A percentile compares a stretch with the other conserved stretches of the same genome.
phyloP scores from a whole-genome alignment of 2,888 invertebrate genomes.

The Leuctra nigra region DNA sequence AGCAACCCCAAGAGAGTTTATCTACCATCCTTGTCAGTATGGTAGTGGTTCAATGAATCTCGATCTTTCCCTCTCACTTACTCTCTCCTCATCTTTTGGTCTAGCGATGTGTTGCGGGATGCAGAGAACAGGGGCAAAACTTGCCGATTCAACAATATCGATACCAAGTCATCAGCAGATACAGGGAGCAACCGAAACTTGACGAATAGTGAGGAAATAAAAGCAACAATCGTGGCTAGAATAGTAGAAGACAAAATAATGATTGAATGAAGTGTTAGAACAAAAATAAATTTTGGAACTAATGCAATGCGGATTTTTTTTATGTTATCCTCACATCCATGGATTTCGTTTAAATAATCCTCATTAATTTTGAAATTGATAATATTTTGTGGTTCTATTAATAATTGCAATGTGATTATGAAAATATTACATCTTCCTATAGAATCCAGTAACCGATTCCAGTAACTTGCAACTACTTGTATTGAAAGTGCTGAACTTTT shows the following conservation, averaged over 20 bases:
- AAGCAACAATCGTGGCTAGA: neutral
- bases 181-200: neutral
- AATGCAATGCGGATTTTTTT: neutral
- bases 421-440: no score
- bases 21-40: slow-evolving; percentile 2
- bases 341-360: no score
- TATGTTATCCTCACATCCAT: no score
- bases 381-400: no score
- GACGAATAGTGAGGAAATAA: no score
- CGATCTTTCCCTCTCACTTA: neutral
- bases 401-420: no score
- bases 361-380: no score
- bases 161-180: neutral
- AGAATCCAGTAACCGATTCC: no score
- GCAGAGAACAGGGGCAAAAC: slow-evolving; percentile 8
- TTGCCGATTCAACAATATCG: slow-evolving; percentile 7
- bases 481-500: no score
- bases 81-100: no score
- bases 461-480: no score
- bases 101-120: neutral
- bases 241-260: neutral
- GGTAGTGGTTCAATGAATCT: neutral
- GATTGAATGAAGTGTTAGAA: neutral
- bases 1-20: slow-evolving; percentile 1
- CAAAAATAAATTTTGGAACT: neutral